Conservation (phyloP, 2,888 invertebrate species). For the Synergus itoensis region DNA sequence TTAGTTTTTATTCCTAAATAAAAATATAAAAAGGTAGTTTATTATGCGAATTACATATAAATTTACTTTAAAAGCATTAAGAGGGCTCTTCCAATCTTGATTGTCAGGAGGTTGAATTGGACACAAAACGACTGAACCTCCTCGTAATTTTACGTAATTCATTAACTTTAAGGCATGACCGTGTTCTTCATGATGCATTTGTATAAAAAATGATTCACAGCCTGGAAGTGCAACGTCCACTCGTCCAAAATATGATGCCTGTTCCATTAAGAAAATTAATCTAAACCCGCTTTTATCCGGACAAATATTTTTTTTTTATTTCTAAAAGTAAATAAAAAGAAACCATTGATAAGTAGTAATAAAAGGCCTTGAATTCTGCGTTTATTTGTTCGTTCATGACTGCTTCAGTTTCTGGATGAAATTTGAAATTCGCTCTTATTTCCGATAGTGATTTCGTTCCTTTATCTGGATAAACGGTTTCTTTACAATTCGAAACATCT, state of each 20-base stretch:
- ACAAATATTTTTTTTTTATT: not conserved
- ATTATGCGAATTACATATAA: not conserved
- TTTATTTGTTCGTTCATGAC: constrained; percentile 81
- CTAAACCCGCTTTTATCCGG: not conserved
- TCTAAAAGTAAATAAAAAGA: constrained; percentile 41
- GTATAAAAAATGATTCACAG: constrained; percentile 77
- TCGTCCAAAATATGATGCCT: constrained; percentile 77
- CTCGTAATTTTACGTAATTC: constrained; percentile 78
- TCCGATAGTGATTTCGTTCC: constrained; percentile 65
- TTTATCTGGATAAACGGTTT: constrained; percentile 38
- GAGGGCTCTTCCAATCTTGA: constrained; percentile 76
- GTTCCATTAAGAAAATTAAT: not conserved
- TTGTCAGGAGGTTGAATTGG: constrained; percentile 67
- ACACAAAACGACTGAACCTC: constrained; percentile 76
- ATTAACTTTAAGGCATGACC: constrained; percentile 77
- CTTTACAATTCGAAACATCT: not conserved
- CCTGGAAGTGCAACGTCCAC: constrained; percentile 77
- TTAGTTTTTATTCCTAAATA: not conserved
- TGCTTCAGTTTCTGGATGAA: constrained; percentile 78
- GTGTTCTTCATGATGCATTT: constrained; percentile 79
- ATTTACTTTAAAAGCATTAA: constrained; percentile 75
- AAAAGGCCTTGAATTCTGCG: constrained; percentile 81
- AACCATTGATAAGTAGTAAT: constrained; percentile 83
- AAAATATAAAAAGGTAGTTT: not conserved
- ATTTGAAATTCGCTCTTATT: constrained; percentile 64